A percentile compares a stretch with the other conserved stretches of the same genome.
These are phyloP conservation scores for Paedocypris sp. DNA, from an alignment of 2,113 vertebrate species.

Conservation along the genomic window DNA sequence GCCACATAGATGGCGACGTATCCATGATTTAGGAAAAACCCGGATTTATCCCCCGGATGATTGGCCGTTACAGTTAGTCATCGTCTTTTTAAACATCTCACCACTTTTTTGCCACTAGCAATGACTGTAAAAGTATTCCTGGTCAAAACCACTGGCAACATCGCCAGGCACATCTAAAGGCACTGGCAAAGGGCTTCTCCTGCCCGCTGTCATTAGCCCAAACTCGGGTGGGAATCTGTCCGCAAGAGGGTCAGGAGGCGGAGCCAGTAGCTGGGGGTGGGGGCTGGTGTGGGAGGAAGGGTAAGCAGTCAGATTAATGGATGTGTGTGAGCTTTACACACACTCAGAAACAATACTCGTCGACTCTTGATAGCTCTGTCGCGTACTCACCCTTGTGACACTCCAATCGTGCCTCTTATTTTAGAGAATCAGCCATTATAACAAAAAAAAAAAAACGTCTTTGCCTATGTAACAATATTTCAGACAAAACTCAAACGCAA, in stretches of 20 bases:
- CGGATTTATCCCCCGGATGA: slow-evolving; percentile 9
- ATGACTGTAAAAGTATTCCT: slow-evolving; percentile 41
- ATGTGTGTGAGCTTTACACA: not conserved
- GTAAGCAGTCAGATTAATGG: slow-evolving; percentile 32
- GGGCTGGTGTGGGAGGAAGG: slow-evolving; percentile 33
- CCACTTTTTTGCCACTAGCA: slow-evolving; percentile 46
- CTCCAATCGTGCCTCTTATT: not conserved
- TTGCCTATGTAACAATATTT: too few relatives aligned
- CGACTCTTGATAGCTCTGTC: not conserved
- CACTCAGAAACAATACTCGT: not conserved
- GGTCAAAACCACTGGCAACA: slow-evolving; percentile 48
- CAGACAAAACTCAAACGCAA: too few relatives aligned
- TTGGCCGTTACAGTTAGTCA: slow-evolving; percentile 40
- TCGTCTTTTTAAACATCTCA: too few relatives aligned
- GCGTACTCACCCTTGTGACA: not conserved
- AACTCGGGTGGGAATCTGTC: slow-evolving; percentile 51
- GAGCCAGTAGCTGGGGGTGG: slow-evolving; percentile 34
- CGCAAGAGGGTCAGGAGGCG: slow-evolving; percentile 44
- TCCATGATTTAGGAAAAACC: too few relatives aligned
- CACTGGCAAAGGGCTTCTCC: slow-evolving; percentile 47
- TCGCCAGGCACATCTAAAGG: slow-evolving; percentile 50
- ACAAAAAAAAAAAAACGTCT: too few relatives aligned
- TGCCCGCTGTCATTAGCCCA: slow-evolving; percentile 42
- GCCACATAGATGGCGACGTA: too few relatives aligned
- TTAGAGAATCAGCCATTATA: too few relatives aligned